A percentile compares a stretch with the other conserved stretches of the same genome.
phyloP scores from a whole-genome alignment of 1,140 invertebrate genomes.

The Conopomorpha cramerella region DNA sequence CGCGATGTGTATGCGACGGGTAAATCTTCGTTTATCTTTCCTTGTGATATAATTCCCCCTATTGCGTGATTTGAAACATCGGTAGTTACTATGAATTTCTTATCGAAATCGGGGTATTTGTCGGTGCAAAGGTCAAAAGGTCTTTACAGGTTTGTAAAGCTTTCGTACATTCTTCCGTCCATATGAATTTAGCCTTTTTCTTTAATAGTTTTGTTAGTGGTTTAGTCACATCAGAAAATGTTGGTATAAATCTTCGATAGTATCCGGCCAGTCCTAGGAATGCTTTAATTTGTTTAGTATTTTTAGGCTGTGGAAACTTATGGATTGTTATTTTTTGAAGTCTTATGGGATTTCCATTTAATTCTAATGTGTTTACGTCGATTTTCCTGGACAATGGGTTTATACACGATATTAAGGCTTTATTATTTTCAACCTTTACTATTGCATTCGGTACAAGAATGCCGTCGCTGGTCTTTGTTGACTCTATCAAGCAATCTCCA shows the following conservation, averaged over 20 bases:
- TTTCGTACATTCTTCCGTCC: conserved; percentile 1
- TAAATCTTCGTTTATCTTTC: neutral
- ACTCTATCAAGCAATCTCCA: neutral
- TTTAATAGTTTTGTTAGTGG: conserved; percentile 18
- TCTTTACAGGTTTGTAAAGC: neutral
- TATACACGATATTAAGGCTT: neutral
- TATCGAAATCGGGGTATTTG: neutral
- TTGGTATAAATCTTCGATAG: conserved; percentile 29
- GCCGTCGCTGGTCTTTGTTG: neutral
- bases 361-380: neutral
- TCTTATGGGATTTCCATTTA: neutral
- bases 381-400: neutral
- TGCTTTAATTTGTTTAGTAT: conserved; percentile 18
- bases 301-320: conserved; percentile 6
- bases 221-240: conserved; percentile 18
- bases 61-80: neutral
- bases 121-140: neutral
- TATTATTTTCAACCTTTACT: neutral
- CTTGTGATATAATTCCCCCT: neutral
- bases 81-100: neutral
- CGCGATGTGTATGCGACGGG: neutral
- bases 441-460: neutral
- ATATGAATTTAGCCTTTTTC: conserved; percentile 2
- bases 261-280: conserved; percentile 31
- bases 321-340: neutral